These are phyloP conservation scores for Peromyscus nudipes DNA, from an alignment of 2,797 vertebrate genomes.

Conservation along the genomic window DNA sequence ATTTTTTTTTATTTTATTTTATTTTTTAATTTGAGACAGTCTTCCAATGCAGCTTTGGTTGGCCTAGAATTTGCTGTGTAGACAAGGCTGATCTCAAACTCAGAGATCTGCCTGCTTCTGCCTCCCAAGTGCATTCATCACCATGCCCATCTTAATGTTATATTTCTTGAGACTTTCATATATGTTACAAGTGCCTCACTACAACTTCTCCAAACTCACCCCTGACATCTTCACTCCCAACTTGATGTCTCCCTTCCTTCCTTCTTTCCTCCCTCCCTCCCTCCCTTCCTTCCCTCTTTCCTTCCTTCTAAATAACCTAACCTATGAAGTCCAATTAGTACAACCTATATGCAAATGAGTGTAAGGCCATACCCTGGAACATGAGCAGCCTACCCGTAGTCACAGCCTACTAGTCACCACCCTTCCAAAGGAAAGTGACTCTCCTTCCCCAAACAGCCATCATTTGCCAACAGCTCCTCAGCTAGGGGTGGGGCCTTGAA, in stretches of 20 bases:
- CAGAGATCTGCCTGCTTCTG: background rate
- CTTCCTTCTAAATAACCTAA: no score
- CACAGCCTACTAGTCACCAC: background rate
- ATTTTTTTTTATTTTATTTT: background rate
- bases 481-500: no score
- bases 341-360: background rate
- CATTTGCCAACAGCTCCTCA: background rate
- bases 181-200: background rate
- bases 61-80: background rate
- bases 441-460: background rate
- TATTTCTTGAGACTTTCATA: background rate
- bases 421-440: background rate
- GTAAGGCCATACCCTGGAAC: background rate
- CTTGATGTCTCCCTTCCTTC: background rate
- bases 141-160: background rate
- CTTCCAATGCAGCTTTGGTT: background rate
- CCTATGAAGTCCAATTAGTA: background rate
- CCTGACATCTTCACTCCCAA: background rate
- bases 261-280: no score
- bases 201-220: background rate
- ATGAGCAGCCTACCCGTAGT: background rate
- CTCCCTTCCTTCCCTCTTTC: no score
- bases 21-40: background rate
- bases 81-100: background rate
- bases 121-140: background rate